Base-by-base conservation (phyloP, 2,113 vertebrate genomes). In the Hippocampus abdominalis region DNA sequence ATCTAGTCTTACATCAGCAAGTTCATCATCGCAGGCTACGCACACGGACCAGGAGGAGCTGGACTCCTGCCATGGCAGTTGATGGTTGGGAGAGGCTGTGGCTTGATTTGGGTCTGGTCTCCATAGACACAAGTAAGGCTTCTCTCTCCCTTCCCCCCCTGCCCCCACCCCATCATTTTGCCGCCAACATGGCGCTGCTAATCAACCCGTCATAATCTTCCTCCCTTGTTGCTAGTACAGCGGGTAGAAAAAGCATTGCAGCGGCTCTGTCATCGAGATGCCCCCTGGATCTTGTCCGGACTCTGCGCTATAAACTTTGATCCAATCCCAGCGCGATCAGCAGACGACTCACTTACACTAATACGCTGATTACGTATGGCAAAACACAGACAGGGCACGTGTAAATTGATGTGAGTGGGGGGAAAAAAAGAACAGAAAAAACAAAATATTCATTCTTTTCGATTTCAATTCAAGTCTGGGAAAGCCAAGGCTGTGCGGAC, bases 131-230 rank as follows among this genome's bases (percentile, higher is more conserved):
- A 78, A 67, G 54, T 59, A 66, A 66, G 53, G 69, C 76, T 56
- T 68, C 75, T 69, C 73, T 64, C 60, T 1, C 27, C 64, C 67
- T n/a, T n/a, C 70, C 68, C 72, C 75, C 73, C 66, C 64, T 2
- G n/a, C 66, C 75, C 73, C 68, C 2, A 32, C 64, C 75, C 80
- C 85, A 87, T 86, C 80, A 81, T 90, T 89, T 84, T 83, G 68
- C 81, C 87, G 90, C 83, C 86, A 79, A 85, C 81, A 89, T 81
- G 87, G 84, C 86, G 87, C 85, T 89, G 79, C 89, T 92, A 92
- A 92, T 91, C 91, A 92, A 91, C 90, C 90, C 90, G 89, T 91
- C 91, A 92, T 89, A 77, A 86, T 73, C 82, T 81, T 84, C 79
- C 79, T 84, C 81, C 79, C 78, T 21, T 69, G 76, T 81, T 81